Percentiles rank a stretch among this genome's conserved stretches.
These are phyloP conservation scores for Zapus hudsonius DNA, from an alignment of 2,113 vertebrate genomes.

Conservation along the genomic window DNA sequence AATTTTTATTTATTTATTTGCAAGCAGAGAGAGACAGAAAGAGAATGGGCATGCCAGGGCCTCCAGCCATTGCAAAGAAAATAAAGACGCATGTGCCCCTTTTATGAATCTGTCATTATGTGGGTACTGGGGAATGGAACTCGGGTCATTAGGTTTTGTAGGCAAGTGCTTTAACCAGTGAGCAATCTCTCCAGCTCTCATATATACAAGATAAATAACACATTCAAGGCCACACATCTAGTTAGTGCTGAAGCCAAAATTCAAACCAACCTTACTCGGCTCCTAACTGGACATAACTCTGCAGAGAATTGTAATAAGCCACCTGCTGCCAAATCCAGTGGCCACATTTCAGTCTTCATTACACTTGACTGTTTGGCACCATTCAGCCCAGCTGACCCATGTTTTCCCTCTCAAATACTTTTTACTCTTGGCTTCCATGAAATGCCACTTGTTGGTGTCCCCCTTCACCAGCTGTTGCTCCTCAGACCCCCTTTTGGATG, in stretches of 20 bases:
- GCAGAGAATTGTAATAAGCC: not conserved
- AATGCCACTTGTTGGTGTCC: not conserved
- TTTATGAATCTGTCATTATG: too few relatives aligned
- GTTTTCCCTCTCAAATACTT: not conserved
- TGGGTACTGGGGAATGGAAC: too few relatives aligned
- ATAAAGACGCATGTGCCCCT: too few relatives aligned
- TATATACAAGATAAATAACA: too few relatives aligned
- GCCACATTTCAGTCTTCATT: not conserved
- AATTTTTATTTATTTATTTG: too few relatives aligned
- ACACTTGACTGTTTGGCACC: not conserved
- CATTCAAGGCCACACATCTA: not conserved
- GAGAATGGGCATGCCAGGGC: too few relatives aligned
- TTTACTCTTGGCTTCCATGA: not conserved
- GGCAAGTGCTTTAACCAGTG: not conserved
- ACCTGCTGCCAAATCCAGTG: not conserved
- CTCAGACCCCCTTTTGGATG: not conserved
- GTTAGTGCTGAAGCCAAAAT: not conserved
- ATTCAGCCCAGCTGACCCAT: not conserved
- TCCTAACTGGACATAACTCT: not conserved
- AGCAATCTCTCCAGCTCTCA: too few relatives aligned
- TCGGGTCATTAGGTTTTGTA: too few relatives aligned
- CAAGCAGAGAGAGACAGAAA: too few relatives aligned
- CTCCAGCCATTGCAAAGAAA: too few relatives aligned
- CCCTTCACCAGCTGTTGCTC: not conserved
- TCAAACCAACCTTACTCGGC: not conserved